phyloP scores from a whole-genome alignment of 2,113 vertebrate species.

The Pristiophorus japonicus region DNA sequence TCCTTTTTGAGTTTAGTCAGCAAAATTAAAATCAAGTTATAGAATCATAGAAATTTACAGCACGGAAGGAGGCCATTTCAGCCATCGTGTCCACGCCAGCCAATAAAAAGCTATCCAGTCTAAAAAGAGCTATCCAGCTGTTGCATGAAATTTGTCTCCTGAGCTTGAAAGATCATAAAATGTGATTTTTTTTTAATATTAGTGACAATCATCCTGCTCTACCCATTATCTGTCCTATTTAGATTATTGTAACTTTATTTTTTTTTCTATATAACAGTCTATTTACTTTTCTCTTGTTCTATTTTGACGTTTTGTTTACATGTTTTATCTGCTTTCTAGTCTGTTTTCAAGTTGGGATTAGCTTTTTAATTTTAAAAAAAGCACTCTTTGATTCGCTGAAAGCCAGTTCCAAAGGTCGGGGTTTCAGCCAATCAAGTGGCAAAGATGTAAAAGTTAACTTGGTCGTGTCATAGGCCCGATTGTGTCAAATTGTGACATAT shows the following conservation, averaged over 20 bases:
- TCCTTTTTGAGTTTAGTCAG: neutral
- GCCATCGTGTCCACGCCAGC: too few species aligned
- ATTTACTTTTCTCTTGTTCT: neutral
- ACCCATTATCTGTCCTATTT: neutral
- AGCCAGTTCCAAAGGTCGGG: neutral
- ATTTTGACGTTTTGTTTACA: neutral
- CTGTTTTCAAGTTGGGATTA: neutral
- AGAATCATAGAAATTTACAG: too few species aligned
- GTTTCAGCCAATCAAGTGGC: neutral
- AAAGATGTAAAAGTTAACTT: neutral
- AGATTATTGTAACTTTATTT: too few species aligned
- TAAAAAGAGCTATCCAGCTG: too few species aligned
- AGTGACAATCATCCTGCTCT: neutral
- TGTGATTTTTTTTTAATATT: neutral
- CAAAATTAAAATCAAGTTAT: neutral
- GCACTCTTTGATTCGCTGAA: neutral
- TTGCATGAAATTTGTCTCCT: neutral
- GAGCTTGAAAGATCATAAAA: neutral
- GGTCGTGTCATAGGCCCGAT: neutral
- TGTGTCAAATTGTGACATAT: neutral
- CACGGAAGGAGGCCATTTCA: too few species aligned
- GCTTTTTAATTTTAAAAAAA: neutral
- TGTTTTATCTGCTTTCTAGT: neutral
- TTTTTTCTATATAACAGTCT: neutral
- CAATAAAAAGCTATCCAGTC: too few species aligned